Evolutionary conservation across 2,888 invertebrate species (phyloP).

Genomic region (Thymelicus lineola): DNA sequence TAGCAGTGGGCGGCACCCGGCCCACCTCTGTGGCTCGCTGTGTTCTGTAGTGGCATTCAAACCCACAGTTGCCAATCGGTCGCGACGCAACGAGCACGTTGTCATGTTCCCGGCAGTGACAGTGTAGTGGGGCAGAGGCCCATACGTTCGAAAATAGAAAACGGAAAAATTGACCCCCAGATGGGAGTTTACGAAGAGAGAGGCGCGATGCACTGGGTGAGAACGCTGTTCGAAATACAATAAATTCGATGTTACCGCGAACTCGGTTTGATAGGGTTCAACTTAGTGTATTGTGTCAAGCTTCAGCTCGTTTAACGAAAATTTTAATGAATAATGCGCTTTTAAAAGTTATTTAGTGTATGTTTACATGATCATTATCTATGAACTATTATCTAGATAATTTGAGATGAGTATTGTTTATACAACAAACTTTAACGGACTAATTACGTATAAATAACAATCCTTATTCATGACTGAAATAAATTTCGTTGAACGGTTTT

Average conservation of each 20-base stretch:
- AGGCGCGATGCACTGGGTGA: conserved; percentile 97
- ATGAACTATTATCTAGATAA: no score
- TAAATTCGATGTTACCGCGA: conserved; percentile 24
- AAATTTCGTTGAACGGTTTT: no score
- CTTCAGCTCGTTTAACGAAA: no score
- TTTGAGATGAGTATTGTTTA: no score
- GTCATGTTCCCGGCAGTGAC: conserved; percentile 70
- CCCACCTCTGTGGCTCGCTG: conserved; percentile 52
- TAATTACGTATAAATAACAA: no score
- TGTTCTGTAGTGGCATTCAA: conserved; percentile 51
- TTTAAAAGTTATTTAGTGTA: conserved; percentile 7
- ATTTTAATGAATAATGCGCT: neutral
- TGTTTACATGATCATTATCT: neutral
- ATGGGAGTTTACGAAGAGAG: conserved; percentile 97
- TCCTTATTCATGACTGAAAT: no score
- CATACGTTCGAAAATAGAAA: conserved; percentile 80
- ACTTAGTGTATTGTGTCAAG: neutral
- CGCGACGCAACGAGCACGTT: conserved; percentile 72
- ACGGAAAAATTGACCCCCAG: conserved; percentile 87
- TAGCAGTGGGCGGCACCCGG: conserved; percentile 54
- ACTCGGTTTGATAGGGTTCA: conserved; percentile 9
- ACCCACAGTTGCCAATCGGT: conserved; percentile 74
- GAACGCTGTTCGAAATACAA: conserved; percentile 49
- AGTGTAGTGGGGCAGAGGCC: conserved; percentile 82
- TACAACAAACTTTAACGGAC: no score